These are phyloP conservation scores for Henricia sp. DNA, from an alignment of 53 echinoderm and acorn worm genomes.

Conservation along the genomic window DNA sequence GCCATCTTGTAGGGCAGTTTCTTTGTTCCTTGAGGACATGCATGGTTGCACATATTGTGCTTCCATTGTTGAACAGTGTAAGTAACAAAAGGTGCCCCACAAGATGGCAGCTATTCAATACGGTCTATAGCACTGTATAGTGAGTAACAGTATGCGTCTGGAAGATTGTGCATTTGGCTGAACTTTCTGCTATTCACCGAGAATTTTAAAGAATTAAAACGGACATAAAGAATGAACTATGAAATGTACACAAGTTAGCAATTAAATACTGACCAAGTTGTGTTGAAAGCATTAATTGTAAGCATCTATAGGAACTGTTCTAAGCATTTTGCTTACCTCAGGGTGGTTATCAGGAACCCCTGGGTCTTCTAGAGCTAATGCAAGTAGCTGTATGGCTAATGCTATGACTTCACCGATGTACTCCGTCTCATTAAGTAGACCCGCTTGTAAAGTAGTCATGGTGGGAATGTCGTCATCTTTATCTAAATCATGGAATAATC, in stretches of 20 bases:
- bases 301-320: neutral
- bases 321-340: constrained; percentile 22
- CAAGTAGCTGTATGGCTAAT: constrained; percentile 81
- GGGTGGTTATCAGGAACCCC: constrained; percentile 80
- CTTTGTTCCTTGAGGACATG: too few species aligned
- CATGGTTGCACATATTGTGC: too few species aligned
- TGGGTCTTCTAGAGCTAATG: constrained; percentile 89
- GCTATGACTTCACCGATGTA: constrained; percentile 81
- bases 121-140: too few species aligned
- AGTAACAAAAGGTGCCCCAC: too few species aligned
- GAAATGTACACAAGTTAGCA: too few species aligned
- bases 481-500: constrained; percentile 40
- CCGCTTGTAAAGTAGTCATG: constrained; percentile 79
- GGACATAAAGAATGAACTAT: too few species aligned
- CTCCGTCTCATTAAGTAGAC: constrained; percentile 84
- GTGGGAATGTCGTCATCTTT: constrained; percentile 93
- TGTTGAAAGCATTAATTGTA: neutral
- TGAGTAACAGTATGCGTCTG: too few species aligned
- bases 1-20: too few species aligned
- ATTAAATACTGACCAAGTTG: too few species aligned
- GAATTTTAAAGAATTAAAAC: neutral
- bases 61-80: too few species aligned
- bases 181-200: neutral
- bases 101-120: too few species aligned
- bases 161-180: too few species aligned